Percentiles rank a stretch among this genome's conserved stretches.
phyloP scores from a whole-genome alignment of 2,888 invertebrate genomes.

The Xestia rhomboidea region DNA sequence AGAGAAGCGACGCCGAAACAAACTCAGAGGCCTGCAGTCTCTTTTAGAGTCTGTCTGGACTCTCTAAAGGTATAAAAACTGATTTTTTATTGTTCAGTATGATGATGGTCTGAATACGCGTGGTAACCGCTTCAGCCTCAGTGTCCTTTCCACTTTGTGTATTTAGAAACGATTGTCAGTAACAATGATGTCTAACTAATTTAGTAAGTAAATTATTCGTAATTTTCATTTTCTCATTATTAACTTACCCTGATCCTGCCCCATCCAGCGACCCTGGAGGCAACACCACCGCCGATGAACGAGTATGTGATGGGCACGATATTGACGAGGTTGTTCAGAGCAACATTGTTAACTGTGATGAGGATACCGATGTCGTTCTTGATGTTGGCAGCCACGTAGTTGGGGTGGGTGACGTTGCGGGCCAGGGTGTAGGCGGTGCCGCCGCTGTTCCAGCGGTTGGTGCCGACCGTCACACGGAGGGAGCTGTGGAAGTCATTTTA shows the following conservation, averaged over 20 bases:
- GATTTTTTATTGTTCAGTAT: too few relatives aligned
- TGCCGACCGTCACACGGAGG: constrained; percentile 78
- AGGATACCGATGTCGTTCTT: constrained; percentile 82
- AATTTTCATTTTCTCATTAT: too few relatives aligned
- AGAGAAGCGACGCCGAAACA: too few relatives aligned
- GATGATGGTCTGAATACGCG: too few relatives aligned
- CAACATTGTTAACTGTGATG: constrained; percentile 67
- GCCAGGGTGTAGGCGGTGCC: constrained; percentile 72
- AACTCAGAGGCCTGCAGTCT: too few relatives aligned
- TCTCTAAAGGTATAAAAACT: too few relatives aligned
- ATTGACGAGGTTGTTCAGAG: constrained; percentile 48
- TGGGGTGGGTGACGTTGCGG: constrained; percentile 78
- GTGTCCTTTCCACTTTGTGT: too few relatives aligned
- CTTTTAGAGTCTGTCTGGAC: too few relatives aligned
- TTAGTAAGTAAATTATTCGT: neutral
- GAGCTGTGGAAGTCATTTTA: constrained; percentile 64
- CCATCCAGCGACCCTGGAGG: constrained; percentile 78
- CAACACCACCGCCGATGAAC: constrained; percentile 63
- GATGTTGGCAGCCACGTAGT: constrained; percentile 75
- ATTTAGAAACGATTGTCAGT: neutral
- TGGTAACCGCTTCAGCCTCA: too few relatives aligned
- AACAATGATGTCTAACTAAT: neutral
- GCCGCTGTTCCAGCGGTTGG: constrained; percentile 78
- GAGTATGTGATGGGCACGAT: constrained; percentile 67
- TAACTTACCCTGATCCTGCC: constrained; percentile 77